Evolutionary conservation across 2,113 vertebrate species (phyloP).

Genomic region (Oreocharis arfaki): DNA sequence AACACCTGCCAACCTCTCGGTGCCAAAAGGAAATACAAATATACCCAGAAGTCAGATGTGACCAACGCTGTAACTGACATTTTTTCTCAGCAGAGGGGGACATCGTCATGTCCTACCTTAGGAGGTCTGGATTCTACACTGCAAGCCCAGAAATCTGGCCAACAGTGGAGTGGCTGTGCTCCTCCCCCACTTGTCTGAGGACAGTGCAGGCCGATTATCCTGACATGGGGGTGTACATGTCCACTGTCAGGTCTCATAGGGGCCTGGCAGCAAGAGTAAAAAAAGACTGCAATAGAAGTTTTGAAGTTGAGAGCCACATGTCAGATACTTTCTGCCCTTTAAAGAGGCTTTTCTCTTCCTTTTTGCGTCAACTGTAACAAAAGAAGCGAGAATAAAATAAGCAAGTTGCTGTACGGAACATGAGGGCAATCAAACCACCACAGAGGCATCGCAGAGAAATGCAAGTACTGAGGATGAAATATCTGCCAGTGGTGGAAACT

Average conservation of each 20-base stretch:
- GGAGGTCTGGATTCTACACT: slow-evolving; percentile 70
- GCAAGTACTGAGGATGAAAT: slow-evolving; percentile 21
- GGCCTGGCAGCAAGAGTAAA: slow-evolving; percentile 66
- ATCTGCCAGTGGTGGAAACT: slow-evolving; percentile 41
- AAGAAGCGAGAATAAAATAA: slow-evolving; percentile 70
- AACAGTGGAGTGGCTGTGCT: slow-evolving; percentile 66
- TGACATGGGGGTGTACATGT: slow-evolving; percentile 61
- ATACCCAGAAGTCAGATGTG: slow-evolving; percentile 35
- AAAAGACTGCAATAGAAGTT: slow-evolving; percentile 66
- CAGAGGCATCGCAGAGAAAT: slow-evolving; percentile 24
- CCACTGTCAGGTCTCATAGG: slow-evolving; percentile 67
- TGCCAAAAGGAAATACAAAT: slow-evolving; percentile 30
- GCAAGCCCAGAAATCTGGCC: slow-evolving; percentile 68
- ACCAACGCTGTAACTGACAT: slow-evolving; percentile 35
- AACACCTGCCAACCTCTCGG: slow-evolving; percentile 13
- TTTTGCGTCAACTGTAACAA: slow-evolving; percentile 67
- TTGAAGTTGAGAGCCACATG: slow-evolving; percentile 67
- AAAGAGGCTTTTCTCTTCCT: slow-evolving; percentile 69
- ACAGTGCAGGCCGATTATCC: slow-evolving; percentile 62
- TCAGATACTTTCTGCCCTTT: slow-evolving; percentile 64
- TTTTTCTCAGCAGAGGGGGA: slow-evolving; percentile 61
- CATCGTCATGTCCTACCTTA: slow-evolving; percentile 64
- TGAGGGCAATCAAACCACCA: slow-evolving; percentile 59
- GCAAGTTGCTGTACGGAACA: slow-evolving; percentile 39
- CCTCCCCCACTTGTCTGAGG: slow-evolving; percentile 65